These are phyloP conservation scores for Apaloderma vittatum DNA, from an alignment of 2,113 vertebrate genomes.

Conservation along the genomic window DNA sequence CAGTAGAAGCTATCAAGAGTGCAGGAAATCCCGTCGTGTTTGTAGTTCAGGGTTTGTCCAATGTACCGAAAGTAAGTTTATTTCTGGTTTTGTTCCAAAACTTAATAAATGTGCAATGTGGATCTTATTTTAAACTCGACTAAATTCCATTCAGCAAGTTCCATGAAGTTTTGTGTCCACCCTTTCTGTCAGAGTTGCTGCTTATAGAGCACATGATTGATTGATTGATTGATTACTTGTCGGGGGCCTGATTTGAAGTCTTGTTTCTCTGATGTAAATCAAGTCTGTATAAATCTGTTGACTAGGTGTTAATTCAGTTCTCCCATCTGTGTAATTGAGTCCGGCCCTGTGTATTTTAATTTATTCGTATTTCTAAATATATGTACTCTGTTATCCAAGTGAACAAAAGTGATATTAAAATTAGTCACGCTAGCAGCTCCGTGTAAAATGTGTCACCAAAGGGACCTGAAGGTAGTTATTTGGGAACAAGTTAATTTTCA, in stretches of 20 bases:
- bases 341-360: not conserved
- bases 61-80: conserved; percentile 86
- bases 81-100: not conserved
- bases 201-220: not conserved
- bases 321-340: not conserved
- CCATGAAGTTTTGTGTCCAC: not conserved
- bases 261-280: not conserved
- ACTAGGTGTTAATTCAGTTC: not conserved
- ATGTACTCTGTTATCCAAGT: not conserved
- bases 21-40: conserved; percentile 91
- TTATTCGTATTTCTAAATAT: not conserved
- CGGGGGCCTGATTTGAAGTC: not conserved
- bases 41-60: conserved; percentile 90
- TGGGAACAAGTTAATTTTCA: not conserved
- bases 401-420: not conserved
- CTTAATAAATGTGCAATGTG: not conserved
- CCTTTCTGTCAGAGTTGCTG: not conserved
- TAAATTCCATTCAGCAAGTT: not conserved
- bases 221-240: not conserved
- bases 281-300: not conserved
- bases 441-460: not conserved
- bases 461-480: not conserved
- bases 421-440: not conserved
- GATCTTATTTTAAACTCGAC: not conserved
- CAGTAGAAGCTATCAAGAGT: conserved; percentile 91